Evolutionary conservation across 1,140 invertebrate species (phyloP), one percentile per base, ranked within the genome.

Genomic region (Brachionus plicatilis): DNA sequence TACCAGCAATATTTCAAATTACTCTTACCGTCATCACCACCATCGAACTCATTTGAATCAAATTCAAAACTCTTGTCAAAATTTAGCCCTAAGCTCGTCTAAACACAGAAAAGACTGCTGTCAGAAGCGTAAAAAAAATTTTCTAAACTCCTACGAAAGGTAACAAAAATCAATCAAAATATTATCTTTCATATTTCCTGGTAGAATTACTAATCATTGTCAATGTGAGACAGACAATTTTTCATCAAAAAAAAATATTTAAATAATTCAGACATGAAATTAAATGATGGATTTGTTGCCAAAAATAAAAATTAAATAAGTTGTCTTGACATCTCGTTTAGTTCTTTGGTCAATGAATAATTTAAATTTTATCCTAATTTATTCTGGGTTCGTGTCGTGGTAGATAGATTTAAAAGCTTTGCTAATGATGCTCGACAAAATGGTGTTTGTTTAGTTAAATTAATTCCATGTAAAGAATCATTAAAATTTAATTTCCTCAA

Each of bases 101-200:
- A 76, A 76, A 47, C 72, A 76, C 43, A 47, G 47, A 50, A 76
- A 76, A 76, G 72, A 76, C 7, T 76, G 72, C 20, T 76, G 72
- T 50, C 45, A 47, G 47, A 76, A 76, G 14, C 17, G 72, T 9
- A 76, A 76, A 76, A 76, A 76, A 76, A 76, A 76, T 29, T 76
- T 24, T n/a, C 33, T 75, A 11, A 75, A 43, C n/a, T 33, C 72
- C 4, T n/a, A 50, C 50, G 72, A 76, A 76, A 76, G 72, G 72
- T 76, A 76, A 76, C 9, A 24, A 50, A 47, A 53, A 76, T 27
- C 14, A 37, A 17, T 70, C 11, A 17, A 70, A 70, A 37, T 37
- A 9, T 70, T 70, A 37, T 70, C 29, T 9, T 66, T n/a, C 14
- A 53, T 17, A 53, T 53, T n/a, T 53, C 47, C 47, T 53, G 47